Base-by-base conservation (phyloP, 2,797 vertebrate species). In the Poecilia gillii region DNA sequence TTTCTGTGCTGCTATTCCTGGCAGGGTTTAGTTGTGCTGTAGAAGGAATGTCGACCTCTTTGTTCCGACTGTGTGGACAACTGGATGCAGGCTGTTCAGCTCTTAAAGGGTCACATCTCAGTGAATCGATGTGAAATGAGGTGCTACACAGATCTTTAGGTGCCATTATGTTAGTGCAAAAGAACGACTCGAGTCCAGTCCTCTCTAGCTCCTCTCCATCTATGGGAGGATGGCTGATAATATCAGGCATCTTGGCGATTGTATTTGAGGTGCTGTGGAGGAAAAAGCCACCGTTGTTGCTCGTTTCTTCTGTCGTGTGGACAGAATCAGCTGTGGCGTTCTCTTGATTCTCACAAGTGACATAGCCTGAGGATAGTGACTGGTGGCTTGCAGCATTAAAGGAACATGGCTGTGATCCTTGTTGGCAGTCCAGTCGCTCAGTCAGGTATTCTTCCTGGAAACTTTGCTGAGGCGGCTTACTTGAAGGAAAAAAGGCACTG, bases 211-310 rank as follows among this genome's bases (percentile, higher is more conserved):
- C 86, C 18, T 92, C 93, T 74, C 92, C 94, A 74, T 95, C 94
- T 36, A 96, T 83, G 2, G 94, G 94, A 46, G 93, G 91, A 47
- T 95, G 89, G 83, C 81, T 94, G 28, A 95, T 95, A 76, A 96
- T 95, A 88, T 92, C 88, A 47, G 90, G 90, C 80, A 89, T 90
- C 64, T 84, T 93, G 77, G 81, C 23, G 7, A 89, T 85, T 70
- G 86, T 88, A 39, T 87, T 85, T 31, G 89, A 91, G 20, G 86
- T 84, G 78, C 76, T 91, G 80, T 86, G 89, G 72, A 94, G 85
- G 73, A 88, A 89, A 88, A 92, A 76, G 68, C 74, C 80, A 47
- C 43, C 71, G 0, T 59, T 18, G n/a, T 81, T 31, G 23, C 41
- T 20, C 9, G 45, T 53, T 59, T 62, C 89, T 20, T 84, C 83